phyloP scores from a whole-genome alignment of 2,797 vertebrate genomes.

The Bucorvus abyssinicus region DNA sequence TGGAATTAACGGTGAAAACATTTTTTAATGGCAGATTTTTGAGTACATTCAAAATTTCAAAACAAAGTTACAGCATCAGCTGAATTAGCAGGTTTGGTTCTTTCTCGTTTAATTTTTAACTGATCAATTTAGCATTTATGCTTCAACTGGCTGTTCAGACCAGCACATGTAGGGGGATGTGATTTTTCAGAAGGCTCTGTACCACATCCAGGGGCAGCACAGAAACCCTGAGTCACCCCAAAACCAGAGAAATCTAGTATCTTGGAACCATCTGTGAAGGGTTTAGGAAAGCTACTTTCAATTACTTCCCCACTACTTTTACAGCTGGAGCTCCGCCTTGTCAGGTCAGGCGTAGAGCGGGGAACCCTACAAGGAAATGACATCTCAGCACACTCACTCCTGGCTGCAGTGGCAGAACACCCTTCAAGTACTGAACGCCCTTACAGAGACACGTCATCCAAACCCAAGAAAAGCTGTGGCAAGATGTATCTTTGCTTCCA shows the following conservation, averaged over 20 bases:
- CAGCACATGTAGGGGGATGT: rapidly evolving
- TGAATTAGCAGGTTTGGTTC: not conserved
- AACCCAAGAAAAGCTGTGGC: not conserved
- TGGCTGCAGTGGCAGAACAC: not conserved
- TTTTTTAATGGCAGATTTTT: not conserved
- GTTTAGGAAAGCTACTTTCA: not conserved
- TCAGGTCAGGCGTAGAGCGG: not conserved
- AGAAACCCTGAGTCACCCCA: not conserved
- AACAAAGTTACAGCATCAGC: not conserved
- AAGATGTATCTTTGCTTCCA: not conserved
- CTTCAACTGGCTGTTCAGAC: not conserved
- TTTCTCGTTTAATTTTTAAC: not conserved
- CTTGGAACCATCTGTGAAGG: not conserved
- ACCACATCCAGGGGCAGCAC: not conserved
- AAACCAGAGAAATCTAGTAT: not conserved
- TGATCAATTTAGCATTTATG: not conserved
- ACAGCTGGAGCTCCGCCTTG: not conserved
- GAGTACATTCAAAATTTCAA: not conserved
- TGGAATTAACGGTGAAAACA: not conserved
- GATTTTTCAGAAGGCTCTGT: not conserved
- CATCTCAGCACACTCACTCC: not conserved
- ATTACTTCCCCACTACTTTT: not conserved
- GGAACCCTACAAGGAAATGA: not conserved
- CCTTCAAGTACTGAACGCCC: not conserved
- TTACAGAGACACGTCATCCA: not conserved